Evolutionary conservation across 2,113 vertebrate species (phyloP), one percentile per base, ranked within the genome.

Genomic region (Salminus brasiliensis): DNA sequence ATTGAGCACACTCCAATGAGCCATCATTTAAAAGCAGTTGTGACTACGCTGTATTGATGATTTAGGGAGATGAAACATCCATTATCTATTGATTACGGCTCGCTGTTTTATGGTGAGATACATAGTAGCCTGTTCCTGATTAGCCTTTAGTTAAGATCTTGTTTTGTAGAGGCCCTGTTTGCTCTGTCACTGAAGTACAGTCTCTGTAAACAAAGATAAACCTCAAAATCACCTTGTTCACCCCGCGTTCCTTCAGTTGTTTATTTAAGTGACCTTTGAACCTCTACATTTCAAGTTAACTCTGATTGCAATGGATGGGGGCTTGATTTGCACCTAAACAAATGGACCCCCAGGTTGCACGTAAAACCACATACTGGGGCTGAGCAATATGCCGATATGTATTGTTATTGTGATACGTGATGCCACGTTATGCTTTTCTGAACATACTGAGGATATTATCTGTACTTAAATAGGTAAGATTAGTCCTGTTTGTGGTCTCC

Each of bases 261-360:
- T 62, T 76, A 41, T 68, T 62, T 55, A 53, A 27, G 23, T 62
- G 49, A 70, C 72, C 74, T 76, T 73, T 78, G 39, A 82, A 72
- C 74, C 55, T 69, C 41, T 60, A 21, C 53, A 47, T 70, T 70
- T 32, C 36, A 70, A 29, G 12, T n/a, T n/a, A n/a, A n/a, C 41
- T 7, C 16, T 78, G 53, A 49, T 18, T 70, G 25, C 66, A 34
- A 18, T 27, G 39, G 39, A 25, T 25, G 52, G 34, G 7, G 2
- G 32, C 52, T 23, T 27, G 29, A 55, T 34, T 15, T 78, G 23
- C 32, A 45, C 41, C 18, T 41, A 68, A 47, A 30, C 39, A 18
- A 7, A 29, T 21, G 11, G 27, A 11, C 11, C 1, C 45, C n/a
- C n/a, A n/a, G n/a, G n/a, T n/a, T n/a, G n/a, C n/a, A n/a, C n/a